Conservation (phyloP, 2,888 invertebrate genomes). For the Panopea generosa region DNA sequence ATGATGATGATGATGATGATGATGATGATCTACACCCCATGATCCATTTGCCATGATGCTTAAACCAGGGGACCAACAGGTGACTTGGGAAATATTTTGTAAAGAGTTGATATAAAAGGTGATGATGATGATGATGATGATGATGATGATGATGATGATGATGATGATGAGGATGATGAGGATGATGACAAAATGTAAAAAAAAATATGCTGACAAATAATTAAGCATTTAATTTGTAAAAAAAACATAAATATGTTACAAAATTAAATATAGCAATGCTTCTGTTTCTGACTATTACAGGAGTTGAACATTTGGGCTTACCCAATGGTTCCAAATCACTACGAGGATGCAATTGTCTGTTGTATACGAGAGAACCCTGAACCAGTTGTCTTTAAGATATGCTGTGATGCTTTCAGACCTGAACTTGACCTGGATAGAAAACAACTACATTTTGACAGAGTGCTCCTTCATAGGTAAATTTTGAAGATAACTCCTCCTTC, state of each 20-base stretch:
- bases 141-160: conserved; percentile 12
- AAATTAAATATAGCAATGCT: no score
- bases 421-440: conserved; percentile 85
- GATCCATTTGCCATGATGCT: conserved; percentile 84
- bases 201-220: no score
- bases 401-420: conserved; percentile 84
- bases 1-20: no score
- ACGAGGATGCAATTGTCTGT: conserved; percentile 84
- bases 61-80: conserved; percentile 81
- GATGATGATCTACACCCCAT: conserved; percentile 69
- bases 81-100: no score
- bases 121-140: conserved; percentile 6
- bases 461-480: conserved; percentile 84
- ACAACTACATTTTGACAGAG: conserved; percentile 84
- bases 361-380: conserved; percentile 85
- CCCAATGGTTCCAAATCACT: conserved; percentile 82
- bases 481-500: no score
- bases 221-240: no score
- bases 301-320: conserved; percentile 84
- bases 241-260: no score
- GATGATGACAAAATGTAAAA: no score
- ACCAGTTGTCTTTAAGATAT: conserved; percentile 84
- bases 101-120: not conserved
- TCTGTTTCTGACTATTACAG: no score
- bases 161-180: not conserved